Evolutionary conservation across 1,140 invertebrate species (phyloP).

Genomic region (Drosophila fuyamai): DNA sequence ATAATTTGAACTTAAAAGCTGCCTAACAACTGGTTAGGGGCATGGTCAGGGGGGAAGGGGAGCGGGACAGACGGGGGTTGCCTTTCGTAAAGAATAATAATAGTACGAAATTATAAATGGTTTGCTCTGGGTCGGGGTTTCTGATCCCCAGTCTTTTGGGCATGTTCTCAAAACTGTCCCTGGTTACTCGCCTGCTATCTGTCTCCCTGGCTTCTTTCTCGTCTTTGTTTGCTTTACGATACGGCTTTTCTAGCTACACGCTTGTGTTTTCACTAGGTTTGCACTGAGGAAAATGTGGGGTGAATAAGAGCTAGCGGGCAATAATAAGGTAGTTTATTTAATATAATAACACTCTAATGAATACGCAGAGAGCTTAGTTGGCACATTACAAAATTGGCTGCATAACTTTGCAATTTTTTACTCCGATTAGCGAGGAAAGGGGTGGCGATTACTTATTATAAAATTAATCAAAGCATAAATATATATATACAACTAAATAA

Average conservation of each 20-base stretch:
- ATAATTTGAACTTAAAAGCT: conserved; percentile 73
- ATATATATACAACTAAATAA: too few species aligned
- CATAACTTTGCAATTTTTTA: too few species aligned
- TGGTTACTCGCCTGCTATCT: conserved; percentile 10
- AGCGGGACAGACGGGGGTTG: conserved; percentile 17
- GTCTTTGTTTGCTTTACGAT: conserved; percentile 70
- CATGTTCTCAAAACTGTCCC: conserved; percentile 39
- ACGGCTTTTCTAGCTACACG: conserved; percentile 49
- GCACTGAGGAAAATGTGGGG: conserved; percentile 10
- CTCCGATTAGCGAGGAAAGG: too few species aligned
- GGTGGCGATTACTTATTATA: too few species aligned
- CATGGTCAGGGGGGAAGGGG: conserved; percentile 1
- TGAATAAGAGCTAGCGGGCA: too few species aligned
- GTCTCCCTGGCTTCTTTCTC: conserved; percentile 17
- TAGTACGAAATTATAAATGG: conserved; percentile 78
- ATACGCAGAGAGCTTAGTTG: too few species aligned
- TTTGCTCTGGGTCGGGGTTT: conserved; percentile 45
- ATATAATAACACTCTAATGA: too few species aligned
- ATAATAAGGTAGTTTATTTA: too few species aligned
- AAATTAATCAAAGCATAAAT: too few species aligned
- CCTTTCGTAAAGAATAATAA: conserved; percentile 72
- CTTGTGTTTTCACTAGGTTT: conserved; percentile 30
- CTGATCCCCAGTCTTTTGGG: conserved; percentile 37
- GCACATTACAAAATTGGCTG: too few species aligned
- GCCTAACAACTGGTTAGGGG: conserved; percentile 24